Evolutionary conservation across 2,888 invertebrate species (phyloP).

Genomic region (Macroteleia sp.): DNA sequence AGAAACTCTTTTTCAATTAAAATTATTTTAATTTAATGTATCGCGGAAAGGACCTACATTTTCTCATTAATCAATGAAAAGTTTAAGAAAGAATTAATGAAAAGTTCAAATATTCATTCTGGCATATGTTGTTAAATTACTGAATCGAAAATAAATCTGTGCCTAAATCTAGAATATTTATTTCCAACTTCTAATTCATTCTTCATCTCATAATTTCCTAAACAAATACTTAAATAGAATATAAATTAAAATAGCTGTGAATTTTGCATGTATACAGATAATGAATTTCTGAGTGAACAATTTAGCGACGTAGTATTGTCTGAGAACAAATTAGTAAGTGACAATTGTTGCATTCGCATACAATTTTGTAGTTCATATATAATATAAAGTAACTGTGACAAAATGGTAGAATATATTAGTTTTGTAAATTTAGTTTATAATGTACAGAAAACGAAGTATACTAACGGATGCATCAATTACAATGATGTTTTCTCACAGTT

Average conservation of each 20-base stretch:
- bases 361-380: background rate
- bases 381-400: conserved; percentile 4
- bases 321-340: conserved; percentile 11
- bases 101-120: no score
- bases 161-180: no score
- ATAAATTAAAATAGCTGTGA: background rate
- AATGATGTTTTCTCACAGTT: no score
- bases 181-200: no score
- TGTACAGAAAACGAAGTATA: no score
- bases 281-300: background rate
- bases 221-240: conserved; percentile 8
- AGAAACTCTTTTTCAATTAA: background rate
- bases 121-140: no score
- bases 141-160: background rate
- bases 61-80: no score
- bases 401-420: no score
- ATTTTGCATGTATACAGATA: conserved; percentile 1
- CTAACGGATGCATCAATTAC: background rate
- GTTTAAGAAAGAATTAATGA: no score
- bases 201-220: no score
- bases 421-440: no score
- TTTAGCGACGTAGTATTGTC: conserved; percentile 17
- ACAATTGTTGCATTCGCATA: background rate
- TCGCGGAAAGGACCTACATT: conserved; percentile 10
- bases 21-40: conserved; percentile 9